Base-by-base conservation (phyloP, 2,888 invertebrate species). In the Creontiades dilutus region DNA sequence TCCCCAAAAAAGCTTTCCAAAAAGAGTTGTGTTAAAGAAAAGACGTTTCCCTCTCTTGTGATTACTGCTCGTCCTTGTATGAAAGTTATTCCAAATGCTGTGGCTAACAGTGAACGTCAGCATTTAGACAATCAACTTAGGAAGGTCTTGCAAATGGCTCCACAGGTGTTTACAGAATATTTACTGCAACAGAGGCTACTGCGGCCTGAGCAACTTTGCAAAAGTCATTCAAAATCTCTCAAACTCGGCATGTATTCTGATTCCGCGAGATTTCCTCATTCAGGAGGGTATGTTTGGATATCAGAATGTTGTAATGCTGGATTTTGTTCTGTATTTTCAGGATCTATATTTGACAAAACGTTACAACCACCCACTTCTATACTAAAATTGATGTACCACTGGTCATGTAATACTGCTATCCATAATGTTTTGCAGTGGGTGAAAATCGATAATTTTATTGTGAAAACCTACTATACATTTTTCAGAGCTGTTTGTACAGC, bases 251-350 rank as follows among this genome's bases (percentile, higher is more conserved):
- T 97, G 95, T 97, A 97, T 93, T 97, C 97, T 0, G 97, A 98
- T 93, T 96, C 96, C 0, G 95, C 96, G 0, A 97, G 97, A 92
- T 97, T 97, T 93, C 97, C 97, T 0, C 97, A 96, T 93, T 97
- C 97, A 0, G 98, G 98, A 0, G 98, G 98, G 55, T 98, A 98
- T 92, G 97, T 98, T 0, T 98, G 98, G 98, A 97, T 98, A 91
- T 96, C 96, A 0, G 96, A 97, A 91, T 98, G 97, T 93, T 98
- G 98, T 92, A 96, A 97, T 0, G 96, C 96, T 13, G 95, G 96
- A 80, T 52, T 82, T 11, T 82, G 52, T 52, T 76, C 92, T 92
- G 92, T 98, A 0, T 98, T 97, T 93, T 96, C 96, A 91, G 97
- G 97, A 47, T 98, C 98, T 0, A 94, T 98, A 87, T 98, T 98